phyloP scores from a whole-genome alignment of 2,113 vertebrate species.

The Lampris megalopsis region DNA sequence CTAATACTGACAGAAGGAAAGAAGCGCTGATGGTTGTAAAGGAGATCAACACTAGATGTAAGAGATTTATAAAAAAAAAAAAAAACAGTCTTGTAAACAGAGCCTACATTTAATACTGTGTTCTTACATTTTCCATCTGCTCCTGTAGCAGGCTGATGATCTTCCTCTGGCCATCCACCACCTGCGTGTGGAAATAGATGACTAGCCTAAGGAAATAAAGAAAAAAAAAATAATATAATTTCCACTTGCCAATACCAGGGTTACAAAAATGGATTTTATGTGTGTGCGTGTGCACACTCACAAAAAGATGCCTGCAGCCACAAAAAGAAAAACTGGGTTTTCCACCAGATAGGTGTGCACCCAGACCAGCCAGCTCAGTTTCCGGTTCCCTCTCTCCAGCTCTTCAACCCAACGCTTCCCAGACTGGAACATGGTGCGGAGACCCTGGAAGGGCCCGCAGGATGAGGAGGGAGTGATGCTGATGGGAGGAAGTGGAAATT shows the following conservation, averaged over 20 bases:
- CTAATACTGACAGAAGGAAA: no score
- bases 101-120: background rate
- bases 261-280: background rate
- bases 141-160: conserved; percentile 89
- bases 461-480: conserved; percentile 86
- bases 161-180: conserved; percentile 88
- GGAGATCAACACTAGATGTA: no score
- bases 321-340: conserved; percentile 87
- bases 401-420: conserved; percentile 83
- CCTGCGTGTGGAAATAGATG: conserved; percentile 93
- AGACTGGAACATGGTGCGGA: conserved; percentile 86
- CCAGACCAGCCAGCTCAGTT: conserved; percentile 82
- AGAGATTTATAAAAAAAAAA: background rate
- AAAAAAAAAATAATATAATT: background rate
- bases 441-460: conserved; percentile 90
- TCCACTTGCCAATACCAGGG: background rate
- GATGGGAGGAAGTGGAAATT: conserved; percentile 3
- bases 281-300: conserved; percentile 73
- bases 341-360: conserved; percentile 86
- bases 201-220: conserved; percentile 79
- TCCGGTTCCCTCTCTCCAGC: conserved; percentile 78
- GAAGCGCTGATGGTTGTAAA: no score
- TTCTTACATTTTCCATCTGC: conserved; percentile 90
- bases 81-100: background rate
- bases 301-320: conserved; percentile 84